These are phyloP conservation scores for Aphyosemion australe DNA, from an alignment of 2,113 vertebrate genomes.

Conservation along the genomic window DNA sequence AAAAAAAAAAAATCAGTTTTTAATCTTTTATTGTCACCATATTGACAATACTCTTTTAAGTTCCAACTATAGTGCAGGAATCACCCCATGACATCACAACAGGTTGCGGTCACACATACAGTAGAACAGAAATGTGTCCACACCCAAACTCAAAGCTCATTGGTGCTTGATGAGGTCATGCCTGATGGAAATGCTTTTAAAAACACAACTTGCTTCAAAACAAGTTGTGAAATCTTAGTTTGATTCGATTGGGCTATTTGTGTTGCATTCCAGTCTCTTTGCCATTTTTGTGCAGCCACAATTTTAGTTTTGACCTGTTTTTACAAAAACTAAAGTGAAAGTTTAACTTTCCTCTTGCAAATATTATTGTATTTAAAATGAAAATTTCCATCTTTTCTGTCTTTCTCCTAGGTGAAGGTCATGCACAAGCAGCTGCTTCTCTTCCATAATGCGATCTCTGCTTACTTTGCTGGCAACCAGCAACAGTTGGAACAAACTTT, in stretches of 20 bases:
- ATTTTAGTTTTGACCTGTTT: not conserved
- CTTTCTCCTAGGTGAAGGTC: conserved; percentile 88
- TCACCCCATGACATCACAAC: not conserved
- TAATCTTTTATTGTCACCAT: no score
- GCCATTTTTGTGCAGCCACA: not conserved
- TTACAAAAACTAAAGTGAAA: no score
- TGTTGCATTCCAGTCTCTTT: not conserved
- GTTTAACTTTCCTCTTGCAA: not conserved
- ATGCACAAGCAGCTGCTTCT: conserved; percentile 99
- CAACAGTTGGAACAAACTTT: conserved; percentile 97
- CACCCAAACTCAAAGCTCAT: not conserved
- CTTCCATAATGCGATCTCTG: conserved; percentile 96
- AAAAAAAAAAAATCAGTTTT: no score
- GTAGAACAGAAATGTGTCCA: conserved; percentile 2
- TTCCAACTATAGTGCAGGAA: no score
- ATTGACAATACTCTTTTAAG: no score
- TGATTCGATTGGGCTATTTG: not conserved
- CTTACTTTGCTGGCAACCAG: conserved; percentile 98
- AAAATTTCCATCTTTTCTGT: not conserved
- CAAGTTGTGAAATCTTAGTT: not conserved
- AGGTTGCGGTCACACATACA: conserved; percentile 11
- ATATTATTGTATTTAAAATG: conserved; percentile 5
- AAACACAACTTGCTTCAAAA: no score
- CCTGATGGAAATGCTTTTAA: conserved; percentile 1
- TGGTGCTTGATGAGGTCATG: conserved; percentile 10